Conservation (phyloP, 1,140 invertebrate species). For the Ephestia elutella region DNA sequence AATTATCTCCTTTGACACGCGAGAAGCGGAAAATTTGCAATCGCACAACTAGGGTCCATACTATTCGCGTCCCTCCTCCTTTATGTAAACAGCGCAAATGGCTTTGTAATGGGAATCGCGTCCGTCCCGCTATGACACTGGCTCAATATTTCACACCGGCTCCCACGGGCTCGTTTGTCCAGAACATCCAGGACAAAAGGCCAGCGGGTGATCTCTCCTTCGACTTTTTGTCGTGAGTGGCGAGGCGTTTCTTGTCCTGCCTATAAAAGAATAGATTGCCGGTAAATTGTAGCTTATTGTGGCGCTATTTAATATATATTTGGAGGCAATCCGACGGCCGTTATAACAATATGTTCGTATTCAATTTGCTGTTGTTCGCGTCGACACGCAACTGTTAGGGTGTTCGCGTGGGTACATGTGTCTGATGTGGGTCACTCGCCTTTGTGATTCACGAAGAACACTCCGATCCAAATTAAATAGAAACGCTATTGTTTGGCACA, state of each 20-base stretch:
- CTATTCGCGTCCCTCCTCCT: conserved; percentile 36
- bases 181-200: conserved; percentile 50
- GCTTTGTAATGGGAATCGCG: conserved; percentile 57
- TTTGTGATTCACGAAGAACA: conserved; percentile 36
- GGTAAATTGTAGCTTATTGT: conserved; percentile 68
- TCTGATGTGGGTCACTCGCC: conserved; percentile 48
- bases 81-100: conserved; percentile 61
- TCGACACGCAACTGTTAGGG: conserved; percentile 55
- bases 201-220: conserved; percentile 62
- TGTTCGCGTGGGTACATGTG: conserved; percentile 43
- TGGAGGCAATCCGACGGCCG: conserved; percentile 45
- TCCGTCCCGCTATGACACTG: conserved; percentile 48
- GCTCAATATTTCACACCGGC: conserved; percentile 54
- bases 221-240: conserved; percentile 67
- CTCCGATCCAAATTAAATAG: conserved; percentile 15
- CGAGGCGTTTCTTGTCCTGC: conserved; percentile 59
- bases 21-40: conserved; percentile 63
- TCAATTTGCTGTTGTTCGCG: conserved; percentile 56
- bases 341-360: conserved; percentile 56
- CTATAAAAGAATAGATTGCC: conserved; percentile 70
- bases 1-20: conserved; percentile 61
- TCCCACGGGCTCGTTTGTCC: conserved; percentile 60
- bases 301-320: conserved; percentile 57
- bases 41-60: conserved; percentile 32
- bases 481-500: conserved; percentile 17